Percentiles rank a stretch among this genome's conserved stretches.
Evolutionary conservation across 2,797 vertebrate species (phyloP).

Genomic region (Alexandromys oeconomus): DNA sequence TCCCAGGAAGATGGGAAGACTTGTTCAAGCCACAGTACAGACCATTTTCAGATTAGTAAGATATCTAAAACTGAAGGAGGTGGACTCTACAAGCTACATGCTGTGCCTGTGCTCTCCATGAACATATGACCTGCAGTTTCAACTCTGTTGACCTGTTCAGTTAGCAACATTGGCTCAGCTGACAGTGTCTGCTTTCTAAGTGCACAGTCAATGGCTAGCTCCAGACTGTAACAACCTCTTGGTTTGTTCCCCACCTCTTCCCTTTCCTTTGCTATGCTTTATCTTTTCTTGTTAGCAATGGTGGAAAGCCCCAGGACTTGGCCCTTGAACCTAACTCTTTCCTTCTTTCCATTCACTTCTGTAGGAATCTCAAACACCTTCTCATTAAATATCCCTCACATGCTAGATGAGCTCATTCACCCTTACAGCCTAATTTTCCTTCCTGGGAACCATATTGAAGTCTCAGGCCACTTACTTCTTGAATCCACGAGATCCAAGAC

Average conservation of each 20-base stretch:
- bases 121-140: background rate
- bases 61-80: background rate
- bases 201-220: background rate
- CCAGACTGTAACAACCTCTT: background rate
- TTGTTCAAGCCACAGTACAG: background rate
- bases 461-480: background rate
- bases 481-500: background rate
- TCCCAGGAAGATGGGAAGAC: background rate
- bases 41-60: fast-evolving
- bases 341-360: background rate
- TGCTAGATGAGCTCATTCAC: background rate
- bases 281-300: background rate
- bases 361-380: background rate
- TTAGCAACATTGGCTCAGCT: background rate
- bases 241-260: background rate
- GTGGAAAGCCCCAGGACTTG: background rate
- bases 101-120: background rate
- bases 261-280: background rate
- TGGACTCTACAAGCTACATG: background rate
- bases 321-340: background rate
- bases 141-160: background rate
- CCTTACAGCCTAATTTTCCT: background rate
- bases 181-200: background rate
- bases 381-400: background rate
- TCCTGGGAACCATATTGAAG: background rate